Conservation (phyloP, 1,140 invertebrate genomes). For the Pomacea maculata region DNA sequence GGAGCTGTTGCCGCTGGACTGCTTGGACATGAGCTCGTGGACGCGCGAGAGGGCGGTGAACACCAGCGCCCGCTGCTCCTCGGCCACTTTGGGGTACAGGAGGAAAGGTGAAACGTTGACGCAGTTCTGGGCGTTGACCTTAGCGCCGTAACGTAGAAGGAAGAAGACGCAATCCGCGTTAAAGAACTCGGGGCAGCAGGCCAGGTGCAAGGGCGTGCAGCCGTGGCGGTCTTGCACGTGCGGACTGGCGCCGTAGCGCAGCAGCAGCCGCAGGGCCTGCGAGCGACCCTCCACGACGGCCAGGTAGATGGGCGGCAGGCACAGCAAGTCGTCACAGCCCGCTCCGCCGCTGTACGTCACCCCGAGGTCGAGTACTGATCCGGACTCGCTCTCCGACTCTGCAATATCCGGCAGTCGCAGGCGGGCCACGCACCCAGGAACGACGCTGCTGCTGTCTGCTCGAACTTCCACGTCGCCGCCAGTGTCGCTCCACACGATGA, state of each 20-base stretch:
- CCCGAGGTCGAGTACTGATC: constrained; percentile 14
- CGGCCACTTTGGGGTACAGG: constrained; percentile 61
- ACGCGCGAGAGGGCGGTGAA: constrained; percentile 33
- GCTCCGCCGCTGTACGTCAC: constrained; percentile 48
- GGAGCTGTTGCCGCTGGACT: constrained; percentile 19
- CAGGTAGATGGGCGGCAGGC: constrained; percentile 69
- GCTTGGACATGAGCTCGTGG: constrained; percentile 17
- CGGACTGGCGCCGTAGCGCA: constrained; percentile 69
- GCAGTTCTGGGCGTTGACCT: constrained; percentile 66
- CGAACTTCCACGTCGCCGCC: neutral
- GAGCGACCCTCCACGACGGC: constrained; percentile 69
- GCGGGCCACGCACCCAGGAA: neutral
- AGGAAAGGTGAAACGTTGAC: constrained; percentile 63
- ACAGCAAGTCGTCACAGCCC: constrained; percentile 67
- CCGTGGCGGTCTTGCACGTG: constrained; percentile 67
- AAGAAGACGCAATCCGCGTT: constrained; percentile 69
- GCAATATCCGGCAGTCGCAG: constrained; percentile 28
- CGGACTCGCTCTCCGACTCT: constrained; percentile 15
- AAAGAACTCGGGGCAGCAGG: constrained; percentile 67
- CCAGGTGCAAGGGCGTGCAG: constrained; percentile 71
- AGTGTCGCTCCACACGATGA: neutral
- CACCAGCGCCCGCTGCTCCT: constrained; percentile 67
- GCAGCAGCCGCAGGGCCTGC: constrained; percentile 68
- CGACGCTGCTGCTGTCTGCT: neutral
- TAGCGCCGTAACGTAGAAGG: constrained; percentile 69